Evolutionary conservation across 2,888 invertebrate genomes (phyloP).

Genomic region (Drosophila tanythrix): DNA sequence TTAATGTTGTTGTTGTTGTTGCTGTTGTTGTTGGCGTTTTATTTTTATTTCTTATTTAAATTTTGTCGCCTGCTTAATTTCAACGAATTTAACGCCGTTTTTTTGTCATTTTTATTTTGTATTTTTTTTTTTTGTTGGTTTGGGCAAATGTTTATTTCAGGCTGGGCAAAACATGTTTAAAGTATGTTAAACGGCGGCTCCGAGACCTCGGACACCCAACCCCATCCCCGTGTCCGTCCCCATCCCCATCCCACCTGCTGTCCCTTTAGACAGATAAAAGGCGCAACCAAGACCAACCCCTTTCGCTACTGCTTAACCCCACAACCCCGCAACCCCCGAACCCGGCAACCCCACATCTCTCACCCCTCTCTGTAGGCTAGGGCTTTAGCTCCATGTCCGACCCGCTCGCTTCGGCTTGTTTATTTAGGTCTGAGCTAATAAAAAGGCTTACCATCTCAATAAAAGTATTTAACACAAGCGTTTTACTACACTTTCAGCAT

Average conservation of each 20-base stretch:
- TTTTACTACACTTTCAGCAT: conserved; percentile 81
- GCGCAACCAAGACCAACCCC: conserved; percentile 33
- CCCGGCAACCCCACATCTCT: neutral
- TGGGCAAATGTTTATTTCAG: conserved; percentile 37
- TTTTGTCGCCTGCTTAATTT: conserved; percentile 57
- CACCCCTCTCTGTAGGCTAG: conserved; percentile 2
- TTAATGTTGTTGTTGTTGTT: conserved; percentile 22
- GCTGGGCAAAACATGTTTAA: conserved; percentile 74
- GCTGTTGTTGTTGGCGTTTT: conserved; percentile 16
- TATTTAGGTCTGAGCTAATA: conserved; percentile 82
- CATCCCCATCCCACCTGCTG: conserved; percentile 13
- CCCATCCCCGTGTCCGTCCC: conserved; percentile 3
- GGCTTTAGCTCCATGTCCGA: conserved; percentile 49
- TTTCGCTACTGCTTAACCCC: conserved; percentile 8
- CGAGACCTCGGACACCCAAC: conserved; percentile 21
- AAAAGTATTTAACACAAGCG: conserved; percentile 85
- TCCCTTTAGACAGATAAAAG: conserved; percentile 71
- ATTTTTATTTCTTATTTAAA: conserved; percentile 42
- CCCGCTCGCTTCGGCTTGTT: conserved; percentile 61
- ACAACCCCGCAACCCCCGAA: neutral
- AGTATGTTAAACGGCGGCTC: conserved; percentile 72
- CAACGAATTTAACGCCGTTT: conserved; percentile 59
- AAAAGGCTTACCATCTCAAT: conserved; percentile 84
- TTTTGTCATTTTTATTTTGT: neutral
- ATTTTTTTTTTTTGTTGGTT: neutral